Conservation (phyloP, 1,140 invertebrate species). For the Pomacea maculata region DNA sequence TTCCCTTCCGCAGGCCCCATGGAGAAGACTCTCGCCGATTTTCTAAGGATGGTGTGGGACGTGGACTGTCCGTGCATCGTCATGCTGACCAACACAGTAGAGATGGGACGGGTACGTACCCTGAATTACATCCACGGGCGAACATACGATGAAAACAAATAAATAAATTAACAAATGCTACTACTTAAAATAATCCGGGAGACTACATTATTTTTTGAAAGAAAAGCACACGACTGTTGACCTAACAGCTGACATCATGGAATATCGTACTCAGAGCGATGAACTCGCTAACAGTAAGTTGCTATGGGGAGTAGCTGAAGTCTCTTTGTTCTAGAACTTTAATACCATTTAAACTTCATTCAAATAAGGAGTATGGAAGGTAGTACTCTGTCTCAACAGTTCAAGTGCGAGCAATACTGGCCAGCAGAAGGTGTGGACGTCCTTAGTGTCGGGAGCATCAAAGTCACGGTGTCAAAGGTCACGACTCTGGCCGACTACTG, state of each 20-base stretch:
- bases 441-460: constrained; percentile 3
- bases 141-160: too few species aligned
- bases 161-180: too few species aligned
- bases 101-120: constrained; percentile 5
- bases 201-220: too few species aligned
- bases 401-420: constrained; percentile 20
- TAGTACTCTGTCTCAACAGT: background rate
- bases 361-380: background rate
- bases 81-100: constrained; percentile 14
- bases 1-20: background rate
- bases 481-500: constrained; percentile 7
- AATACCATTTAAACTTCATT: background rate
- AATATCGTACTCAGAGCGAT: too few species aligned
- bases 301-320: too few species aligned
- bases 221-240: too few species aligned
- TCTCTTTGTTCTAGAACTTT: too few species aligned
- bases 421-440: background rate
- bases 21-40: constrained; percentile 6
- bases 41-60: constrained; percentile 19
- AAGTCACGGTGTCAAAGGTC: background rate
- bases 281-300: too few species aligned
- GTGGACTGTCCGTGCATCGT: background rate
- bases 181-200: too few species aligned
- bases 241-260: too few species aligned
- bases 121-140: too few species aligned